Evolutionary conservation across 2,888 invertebrate species (phyloP), one percentile per base, ranked within the genome.

Genomic region (Latrodectus hesperus): DNA sequence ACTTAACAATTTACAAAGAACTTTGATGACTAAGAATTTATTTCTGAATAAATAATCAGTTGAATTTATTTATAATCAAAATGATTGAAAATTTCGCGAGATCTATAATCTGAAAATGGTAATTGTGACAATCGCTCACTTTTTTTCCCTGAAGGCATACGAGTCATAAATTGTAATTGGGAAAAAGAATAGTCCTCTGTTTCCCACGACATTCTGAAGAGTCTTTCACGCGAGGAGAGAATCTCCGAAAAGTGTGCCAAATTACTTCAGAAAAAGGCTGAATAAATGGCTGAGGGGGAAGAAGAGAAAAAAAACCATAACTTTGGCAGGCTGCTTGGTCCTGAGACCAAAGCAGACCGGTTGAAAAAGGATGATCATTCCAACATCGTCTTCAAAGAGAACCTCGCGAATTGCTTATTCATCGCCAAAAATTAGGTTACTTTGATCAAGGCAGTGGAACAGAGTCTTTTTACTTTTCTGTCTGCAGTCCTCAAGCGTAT

Each of bases 201-300:
- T 60, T 53, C 53, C 16, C 72, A 53, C 52, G 72, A 72, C 52
- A 72, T 72, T 22, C 53, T 52, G 22, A 16, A 9, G 9, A 74
- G 11, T 38, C 53, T 55, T 9, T 17, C 55, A 74, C 52, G 26
- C 74, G 26, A 53, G 74, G 55, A 74, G 55, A 74, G 16, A 74
- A 55, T 74, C 74, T 55, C 26, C 2, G 10, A 74, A 60, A 74
- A 55, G 26, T 74, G 55, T 53, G 74, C 55, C 74, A 74, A 60
- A 26, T 26, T 55, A 22, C 22, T 74, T 74, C 22, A 26, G 16
- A 55, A 17, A 22, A 11, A 9, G 26, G 55, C 26, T 17, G 74
- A 12, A 11, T 60, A 60, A 9, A 60, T 60, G 12, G n/a, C 12
- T 60, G 60, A 60, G 12, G 11, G n/a, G 60, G n/a, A 11, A 16